Evolutionary conservation across 2,797 vertebrate genomes (phyloP).

Genomic region (Leuciscus waleckii): DNA sequence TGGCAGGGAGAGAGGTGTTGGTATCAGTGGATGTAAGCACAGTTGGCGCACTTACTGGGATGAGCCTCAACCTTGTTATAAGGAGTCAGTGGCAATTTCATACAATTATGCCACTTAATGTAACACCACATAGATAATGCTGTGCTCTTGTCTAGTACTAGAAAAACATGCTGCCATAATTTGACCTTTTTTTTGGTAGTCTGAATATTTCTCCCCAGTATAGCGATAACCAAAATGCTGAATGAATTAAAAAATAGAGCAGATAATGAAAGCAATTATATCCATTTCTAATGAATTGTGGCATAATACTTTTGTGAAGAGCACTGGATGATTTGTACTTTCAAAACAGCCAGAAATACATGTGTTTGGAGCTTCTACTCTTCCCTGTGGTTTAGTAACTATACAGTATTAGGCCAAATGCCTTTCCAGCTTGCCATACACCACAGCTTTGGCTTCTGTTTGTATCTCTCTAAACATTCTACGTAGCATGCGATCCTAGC

Average conservation of each 20-base stretch:
- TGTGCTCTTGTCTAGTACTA: not conserved
- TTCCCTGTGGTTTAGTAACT: not conserved
- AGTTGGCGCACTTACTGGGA: not conserved
- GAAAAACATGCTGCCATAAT: constrained; percentile 1
- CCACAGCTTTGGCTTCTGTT: not conserved
- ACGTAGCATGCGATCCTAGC: not conserved
- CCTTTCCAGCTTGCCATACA: not conserved
- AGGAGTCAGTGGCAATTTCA: constrained; percentile 21
- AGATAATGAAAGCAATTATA: not conserved
- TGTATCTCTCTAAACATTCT: not conserved
- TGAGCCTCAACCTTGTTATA: constrained; percentile 29
- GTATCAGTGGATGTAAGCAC: constrained; percentile 2
- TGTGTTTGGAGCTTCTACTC: not conserved
- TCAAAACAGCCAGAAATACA: not conserved
- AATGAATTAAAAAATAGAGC: constrained; percentile 15
- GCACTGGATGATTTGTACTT: not conserved
- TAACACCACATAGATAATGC: constrained; percentile 29
- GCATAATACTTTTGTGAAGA: not conserved
- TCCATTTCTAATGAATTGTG: not conserved
- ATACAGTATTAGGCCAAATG: not conserved
- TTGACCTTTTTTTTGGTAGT: not conserved
- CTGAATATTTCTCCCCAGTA: constrained; percentile 8
- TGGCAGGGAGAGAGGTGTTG: not conserved
- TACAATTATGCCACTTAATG: constrained; percentile 41
- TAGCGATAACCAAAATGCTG: not conserved